phyloP scores from a whole-genome alignment of 2,888 invertebrate species.

The Vanessa cardui region DNA sequence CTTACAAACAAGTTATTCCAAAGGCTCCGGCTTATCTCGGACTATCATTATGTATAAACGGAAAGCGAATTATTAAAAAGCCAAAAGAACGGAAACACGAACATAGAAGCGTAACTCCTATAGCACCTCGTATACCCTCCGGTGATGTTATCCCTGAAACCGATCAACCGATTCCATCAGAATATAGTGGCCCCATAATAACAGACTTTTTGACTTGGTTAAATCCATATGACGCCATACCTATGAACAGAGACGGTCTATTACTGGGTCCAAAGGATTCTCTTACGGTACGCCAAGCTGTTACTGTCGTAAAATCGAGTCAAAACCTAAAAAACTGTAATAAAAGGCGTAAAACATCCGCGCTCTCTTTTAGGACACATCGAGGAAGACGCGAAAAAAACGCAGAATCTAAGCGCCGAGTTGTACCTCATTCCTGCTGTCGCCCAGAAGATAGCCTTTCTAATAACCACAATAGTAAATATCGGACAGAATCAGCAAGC shows the following conservation, averaged over 20 bases:
- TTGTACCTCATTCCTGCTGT: constrained; percentile 74
- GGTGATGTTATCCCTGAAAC: constrained; percentile 54
- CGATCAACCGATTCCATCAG: constrained; percentile 68
- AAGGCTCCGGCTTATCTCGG: constrained; percentile 92
- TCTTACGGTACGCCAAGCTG: constrained; percentile 77
- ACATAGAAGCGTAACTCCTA: constrained; percentile 58
- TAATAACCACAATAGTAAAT: constrained; percentile 58
- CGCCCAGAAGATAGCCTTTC: constrained; percentile 60
- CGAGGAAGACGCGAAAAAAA: constrained; percentile 78
- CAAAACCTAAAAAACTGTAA: constrained; percentile 62
- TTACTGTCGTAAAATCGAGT: constrained; percentile 75
- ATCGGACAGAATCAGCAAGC: constrained; percentile 72
- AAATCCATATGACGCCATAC: constrained; percentile 76
- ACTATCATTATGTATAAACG: constrained; percentile 86
- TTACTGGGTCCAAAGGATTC: constrained; percentile 63
- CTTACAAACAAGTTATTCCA: constrained; percentile 89
- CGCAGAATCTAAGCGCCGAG: constrained; percentile 66
- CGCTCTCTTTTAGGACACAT: constrained; percentile 76
- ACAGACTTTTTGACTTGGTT: constrained; percentile 87
- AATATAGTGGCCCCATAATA: constrained; percentile 86
- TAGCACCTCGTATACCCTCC: constrained; percentile 57
- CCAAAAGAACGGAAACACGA: constrained; percentile 68
- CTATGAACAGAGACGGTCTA: constrained; percentile 68
- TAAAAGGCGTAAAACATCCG: constrained; percentile 79
- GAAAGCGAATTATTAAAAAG: constrained; percentile 83